Base-by-base conservation (phyloP, 2,113 vertebrate genomes). In the Vulpes vulpes region DNA sequence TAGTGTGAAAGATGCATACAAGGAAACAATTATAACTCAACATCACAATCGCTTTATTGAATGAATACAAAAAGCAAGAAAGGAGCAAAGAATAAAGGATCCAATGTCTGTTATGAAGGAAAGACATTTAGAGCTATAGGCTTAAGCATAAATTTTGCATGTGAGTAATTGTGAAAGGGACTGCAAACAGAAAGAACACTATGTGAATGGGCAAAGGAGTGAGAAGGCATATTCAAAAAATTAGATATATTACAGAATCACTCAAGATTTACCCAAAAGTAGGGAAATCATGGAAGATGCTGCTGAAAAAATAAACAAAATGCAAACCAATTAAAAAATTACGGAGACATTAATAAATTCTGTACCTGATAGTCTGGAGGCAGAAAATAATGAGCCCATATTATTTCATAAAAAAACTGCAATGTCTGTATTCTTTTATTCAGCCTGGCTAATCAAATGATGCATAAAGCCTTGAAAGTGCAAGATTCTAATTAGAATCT, bases 261-360 rank as follows among this genome's bases (percentile, higher is more conserved):
- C 14, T 97, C n/a, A 89, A 89, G 35, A 53, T 84, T 89, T 62
- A 49, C 11, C 30, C 38, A 35, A 35, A 80, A 84, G 51, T 79
- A 60, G 22, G 57, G 3, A 89, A 91, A 8, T 60, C 55, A 12
- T 55, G 43, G 82, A 79, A 74, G 32, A 62, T 59, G 25, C 11
- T 80, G 14, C 2, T 25, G 3, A 0, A 38, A 1, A 95, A 27
- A 60, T 53, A 64, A 79, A 49, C 5, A 91, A 93, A 83, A 79
- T 43, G 17, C 10, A 74, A 95, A 89, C 23, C 32, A 88, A 79
- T 94, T 94, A 55, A 94, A 88, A 94, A 96, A 38, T 94, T 84
- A n/a, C 11, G 87, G n/a, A 86, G 17, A 62, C 25, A 76, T 76
- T 87, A 69, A 57, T 23, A 81, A 74, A 60, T 93, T 90, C 17